phyloP scores from a whole-genome alignment of 2,888 invertebrate species.

The Schizaphis graminum region DNA sequence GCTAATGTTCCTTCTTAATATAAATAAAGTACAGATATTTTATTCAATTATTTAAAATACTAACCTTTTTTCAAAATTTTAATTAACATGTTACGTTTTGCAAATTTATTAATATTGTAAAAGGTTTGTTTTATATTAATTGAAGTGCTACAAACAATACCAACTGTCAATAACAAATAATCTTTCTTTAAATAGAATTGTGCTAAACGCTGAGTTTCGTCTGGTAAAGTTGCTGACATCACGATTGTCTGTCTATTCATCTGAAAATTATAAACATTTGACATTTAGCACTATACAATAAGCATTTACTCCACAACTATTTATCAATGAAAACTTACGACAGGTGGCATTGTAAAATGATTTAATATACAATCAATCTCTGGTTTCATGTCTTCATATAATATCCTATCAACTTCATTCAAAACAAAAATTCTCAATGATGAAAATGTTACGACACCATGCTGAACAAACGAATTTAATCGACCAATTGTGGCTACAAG shows the following conservation, averaged over 20 bases:
- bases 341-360: conserved; percentile 76
- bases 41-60: background rate
- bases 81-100: conserved; percentile 82
- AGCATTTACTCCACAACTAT: background rate
- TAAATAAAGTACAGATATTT: background rate
- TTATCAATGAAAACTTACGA: conserved; percentile 72
- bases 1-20: background rate
- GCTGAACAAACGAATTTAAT: conserved; percentile 77
- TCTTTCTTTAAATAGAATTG: conserved; percentile 80
- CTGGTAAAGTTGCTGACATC: conserved; percentile 85
- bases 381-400: conserved; percentile 80
- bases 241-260: conserved; percentile 76
- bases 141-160: conserved; percentile 93
- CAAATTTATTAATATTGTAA: conserved; percentile 78
- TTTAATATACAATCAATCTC: conserved; percentile 76
- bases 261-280: conserved; percentile 40
- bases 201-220: conserved; percentile 84
- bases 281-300: background rate
- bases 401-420: conserved; percentile 86
- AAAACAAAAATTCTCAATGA: conserved; percentile 78
- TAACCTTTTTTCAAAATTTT: conserved; percentile 76
- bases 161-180: conserved; percentile 90
- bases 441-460: conserved; percentile 74
- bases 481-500: conserved; percentile 83
- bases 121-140: conserved; percentile 89